Evolutionary conservation across 2,113 vertebrate species (phyloP).

Genomic region (Boulengeromyrus knoepffleri): DNA sequence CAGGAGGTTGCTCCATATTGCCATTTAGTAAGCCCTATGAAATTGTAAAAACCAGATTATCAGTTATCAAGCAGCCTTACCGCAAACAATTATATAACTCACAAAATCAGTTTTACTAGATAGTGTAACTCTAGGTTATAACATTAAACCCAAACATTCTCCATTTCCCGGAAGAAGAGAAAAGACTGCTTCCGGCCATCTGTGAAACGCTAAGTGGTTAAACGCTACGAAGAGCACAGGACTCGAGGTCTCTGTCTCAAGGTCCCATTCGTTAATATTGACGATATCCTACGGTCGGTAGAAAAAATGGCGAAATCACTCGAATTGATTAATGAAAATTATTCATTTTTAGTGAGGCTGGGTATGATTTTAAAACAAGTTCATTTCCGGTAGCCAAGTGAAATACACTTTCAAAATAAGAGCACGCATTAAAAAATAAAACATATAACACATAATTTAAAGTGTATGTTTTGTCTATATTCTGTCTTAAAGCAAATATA

Average conservation of each 20-base stretch:
- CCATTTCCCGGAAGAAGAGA: background rate
- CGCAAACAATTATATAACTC: background rate
- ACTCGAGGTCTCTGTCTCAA: background rate
- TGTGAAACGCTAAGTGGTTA: background rate
- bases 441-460: background rate
- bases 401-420: background rate
- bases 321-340: background rate
- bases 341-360: background rate
- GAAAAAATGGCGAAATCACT: background rate
- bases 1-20: constrained; percentile 16
- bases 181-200: background rate
- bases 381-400: background rate
- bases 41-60: background rate
- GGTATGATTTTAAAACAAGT: background rate
- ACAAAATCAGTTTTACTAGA: background rate
- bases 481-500: background rate
- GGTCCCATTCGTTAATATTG: background rate
- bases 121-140: background rate
- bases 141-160: background rate
- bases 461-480: background rate
- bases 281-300: background rate
- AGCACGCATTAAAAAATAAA: background rate
- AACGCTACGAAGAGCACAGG: background rate
- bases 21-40: background rate
- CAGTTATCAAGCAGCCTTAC: background rate